Evolutionary conservation across 2,888 invertebrate species (phyloP), one percentile per base, ranked within the genome.

Genomic region (Ectobius pallidus): DNA sequence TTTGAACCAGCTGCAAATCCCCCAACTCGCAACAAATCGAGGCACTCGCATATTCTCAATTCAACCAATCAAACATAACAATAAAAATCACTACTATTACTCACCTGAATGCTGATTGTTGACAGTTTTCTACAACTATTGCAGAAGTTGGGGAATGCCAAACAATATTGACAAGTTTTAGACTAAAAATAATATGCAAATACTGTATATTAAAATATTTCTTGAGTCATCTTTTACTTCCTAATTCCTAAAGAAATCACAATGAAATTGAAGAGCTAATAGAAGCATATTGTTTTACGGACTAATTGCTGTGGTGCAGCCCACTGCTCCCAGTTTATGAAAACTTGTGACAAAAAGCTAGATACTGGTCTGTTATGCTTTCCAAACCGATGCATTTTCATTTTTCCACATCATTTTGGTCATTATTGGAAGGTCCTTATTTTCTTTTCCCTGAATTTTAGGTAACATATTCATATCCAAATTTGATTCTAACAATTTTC

Each of bases 161-260:
- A 30, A 52, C 2, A 52, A 52, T 52, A 52, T 9, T 52, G 52
- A 52, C 52, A 52, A 30, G 14, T n/a, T 58, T 30, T 14, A 58
- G 32, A 58, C 32, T 58, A 58, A 30, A 58, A 30, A 30, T 32
- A 58, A 32, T n/a, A n/a, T n/a, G n/a, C 7, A 2, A 55, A 11
- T 58, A 16, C 32, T 58, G 58, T 58, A 30, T 58, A 58, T 58
- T 58, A 30, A 58, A 58, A 58, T 30, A 58, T 58, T 14, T 58
- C 32, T 58, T 16, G 27, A 6, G n/a, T 58, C 27, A 32, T 16
- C 16, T 58, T 32, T 16, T 16, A 14, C 30, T 25, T 32, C 11
- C 6, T n/a, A 7, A 52, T 27, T 55, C n/a, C 22, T 25, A 30
- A 58, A 58, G 2, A 58, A 58, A 55, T 27, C 32, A 58, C 58